phyloP scores from a whole-genome alignment of 2,888 invertebrate species.

The Gonocerus acuteangulatus region DNA sequence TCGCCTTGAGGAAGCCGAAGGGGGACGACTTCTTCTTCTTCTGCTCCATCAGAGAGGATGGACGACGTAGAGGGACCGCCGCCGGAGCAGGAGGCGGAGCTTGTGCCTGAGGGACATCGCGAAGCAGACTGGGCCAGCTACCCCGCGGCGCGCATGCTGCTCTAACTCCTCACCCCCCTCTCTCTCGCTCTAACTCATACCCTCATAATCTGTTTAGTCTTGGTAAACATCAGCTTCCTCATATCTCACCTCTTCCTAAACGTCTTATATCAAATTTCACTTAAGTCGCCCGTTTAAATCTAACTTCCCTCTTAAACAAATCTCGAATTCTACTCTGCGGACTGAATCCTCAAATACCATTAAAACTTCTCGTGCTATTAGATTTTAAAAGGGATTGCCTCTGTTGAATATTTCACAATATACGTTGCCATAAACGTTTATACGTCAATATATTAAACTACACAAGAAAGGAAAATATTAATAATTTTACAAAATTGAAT shows the following conservation, averaged over 20 bases:
- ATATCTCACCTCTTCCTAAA: neutral
- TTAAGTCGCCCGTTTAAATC: neutral
- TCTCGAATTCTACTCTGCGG: too few species aligned
- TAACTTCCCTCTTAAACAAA: neutral
- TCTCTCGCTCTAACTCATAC: slow-evolving; percentile 22
- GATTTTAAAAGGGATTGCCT: too few species aligned
- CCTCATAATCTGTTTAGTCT: slow-evolving; percentile 1
- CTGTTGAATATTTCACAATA: too few species aligned
- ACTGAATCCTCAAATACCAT: too few species aligned
- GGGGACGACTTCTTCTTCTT: slow-evolving; percentile 32
- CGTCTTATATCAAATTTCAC: neutral
- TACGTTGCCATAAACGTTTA: too few species aligned
- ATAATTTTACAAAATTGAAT: too few species aligned
- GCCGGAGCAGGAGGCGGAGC: slow-evolving; percentile 30
- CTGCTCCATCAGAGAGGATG: slow-evolving; percentile 31
- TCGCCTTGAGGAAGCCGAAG: slow-evolving; percentile 41
- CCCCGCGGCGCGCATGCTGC: slow-evolving; percentile 32
- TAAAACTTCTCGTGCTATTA: too few species aligned
- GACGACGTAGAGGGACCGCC: slow-evolving; percentile 34
- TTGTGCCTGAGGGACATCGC: slow-evolving; percentile 30
- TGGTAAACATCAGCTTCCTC: neutral
- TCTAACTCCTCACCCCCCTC: slow-evolving; percentile 31
- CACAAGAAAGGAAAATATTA: too few species aligned
- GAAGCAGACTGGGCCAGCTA: slow-evolving; percentile 23
- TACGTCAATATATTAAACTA: too few species aligned